Conservation (phyloP, 1,140 invertebrate genomes). For the Drosophila asahinai region DNA sequence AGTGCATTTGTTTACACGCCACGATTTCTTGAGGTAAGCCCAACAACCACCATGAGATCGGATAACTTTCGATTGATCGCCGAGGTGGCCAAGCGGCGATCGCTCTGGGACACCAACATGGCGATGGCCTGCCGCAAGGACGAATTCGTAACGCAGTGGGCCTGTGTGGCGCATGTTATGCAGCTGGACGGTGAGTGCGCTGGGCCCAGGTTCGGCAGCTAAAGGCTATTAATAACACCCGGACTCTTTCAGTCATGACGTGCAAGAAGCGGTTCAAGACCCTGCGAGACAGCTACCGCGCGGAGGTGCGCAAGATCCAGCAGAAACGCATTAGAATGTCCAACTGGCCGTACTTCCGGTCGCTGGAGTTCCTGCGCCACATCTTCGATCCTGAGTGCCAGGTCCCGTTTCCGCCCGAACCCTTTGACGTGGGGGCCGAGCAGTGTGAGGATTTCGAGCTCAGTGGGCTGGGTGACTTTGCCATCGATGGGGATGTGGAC, state of each 20-base stretch:
- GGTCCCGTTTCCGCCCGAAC: slow-evolving; percentile 40
- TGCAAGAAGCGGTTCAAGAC: slow-evolving; percentile 69
- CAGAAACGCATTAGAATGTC: slow-evolving; percentile 29
- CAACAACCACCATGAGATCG: slow-evolving; percentile 40
- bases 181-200: slow-evolving; percentile 51
- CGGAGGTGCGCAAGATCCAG: slow-evolving; percentile 70
- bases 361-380: slow-evolving; percentile 62
- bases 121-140: slow-evolving; percentile 49
- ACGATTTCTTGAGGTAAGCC: neutral
- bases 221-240: slow-evolving; percentile 15
- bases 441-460: neutral
- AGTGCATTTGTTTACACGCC: slow-evolving; percentile 55
- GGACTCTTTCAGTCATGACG: slow-evolving; percentile 18
- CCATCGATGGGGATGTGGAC: slow-evolving; percentile 68
- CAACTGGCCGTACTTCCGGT: slow-evolving; percentile 61
- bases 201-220: neutral
- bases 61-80: slow-evolving; percentile 62
- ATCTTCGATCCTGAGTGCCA: slow-evolving; percentile 59
- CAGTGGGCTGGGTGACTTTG: slow-evolving; percentile 49
- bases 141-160: slow-evolving; percentile 41
- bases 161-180: slow-evolving; percentile 47
- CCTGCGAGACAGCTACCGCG: slow-evolving; percentile 62
- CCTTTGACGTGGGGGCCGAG: slow-evolving; percentile 3
- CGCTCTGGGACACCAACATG: slow-evolving; percentile 65
- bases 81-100: slow-evolving; percentile 54